A percentile compares a stretch with the other conserved stretches of the same genome.
Conservation (phyloP, 37 sponge, comb jelly and placozoan genomes). For the Beroe forskalii region DNA sequence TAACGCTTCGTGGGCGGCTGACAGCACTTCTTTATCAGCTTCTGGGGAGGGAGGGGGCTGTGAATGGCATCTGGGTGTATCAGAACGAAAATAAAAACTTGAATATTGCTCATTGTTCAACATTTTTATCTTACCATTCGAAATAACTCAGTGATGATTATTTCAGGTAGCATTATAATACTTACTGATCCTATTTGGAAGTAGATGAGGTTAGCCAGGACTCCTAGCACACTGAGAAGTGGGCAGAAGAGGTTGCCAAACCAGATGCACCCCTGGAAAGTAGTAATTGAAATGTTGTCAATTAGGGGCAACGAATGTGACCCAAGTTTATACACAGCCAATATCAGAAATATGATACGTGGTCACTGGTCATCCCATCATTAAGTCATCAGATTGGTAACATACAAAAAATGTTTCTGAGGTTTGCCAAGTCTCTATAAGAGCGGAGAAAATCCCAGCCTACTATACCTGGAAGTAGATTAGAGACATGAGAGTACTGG, state of each 20-base stretch:
- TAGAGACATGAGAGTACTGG: slow-evolving; percentile 26
- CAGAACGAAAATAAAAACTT: too few relatives aligned
- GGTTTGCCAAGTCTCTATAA: too few relatives aligned
- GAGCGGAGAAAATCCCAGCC: too few relatives aligned
- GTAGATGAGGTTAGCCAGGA: slow-evolving; percentile 35
- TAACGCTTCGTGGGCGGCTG: slow-evolving; percentile 61
- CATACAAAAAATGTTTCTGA: too few relatives aligned
- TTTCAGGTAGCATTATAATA: not conserved
- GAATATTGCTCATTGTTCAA: too few relatives aligned
- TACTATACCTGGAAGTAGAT: slow-evolving; percentile 54
- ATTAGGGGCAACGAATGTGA: not conserved
- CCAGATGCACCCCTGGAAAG: slow-evolving; percentile 61
- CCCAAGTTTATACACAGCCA: not conserved
- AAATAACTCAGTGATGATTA: too few relatives aligned
- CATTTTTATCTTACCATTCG: too few relatives aligned
- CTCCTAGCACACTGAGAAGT: slow-evolving; percentile 18
- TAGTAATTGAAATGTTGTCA: not conserved
- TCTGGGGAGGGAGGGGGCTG: not conserved
- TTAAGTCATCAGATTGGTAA: too few relatives aligned
- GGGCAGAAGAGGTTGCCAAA: slow-evolving; percentile 64
- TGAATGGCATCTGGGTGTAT: too few relatives aligned
- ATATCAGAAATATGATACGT: not conserved
- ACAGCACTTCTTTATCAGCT: slow-evolving; percentile 27
- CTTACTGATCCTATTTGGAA: slow-evolving; percentile 21
- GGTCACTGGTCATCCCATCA: too few relatives aligned